A percentile compares a stretch with the other conserved stretches of the same genome.
Evolutionary conservation across 1,140 invertebrate species (phyloP).

Genomic region (Paracyclopina nana): DNA sequence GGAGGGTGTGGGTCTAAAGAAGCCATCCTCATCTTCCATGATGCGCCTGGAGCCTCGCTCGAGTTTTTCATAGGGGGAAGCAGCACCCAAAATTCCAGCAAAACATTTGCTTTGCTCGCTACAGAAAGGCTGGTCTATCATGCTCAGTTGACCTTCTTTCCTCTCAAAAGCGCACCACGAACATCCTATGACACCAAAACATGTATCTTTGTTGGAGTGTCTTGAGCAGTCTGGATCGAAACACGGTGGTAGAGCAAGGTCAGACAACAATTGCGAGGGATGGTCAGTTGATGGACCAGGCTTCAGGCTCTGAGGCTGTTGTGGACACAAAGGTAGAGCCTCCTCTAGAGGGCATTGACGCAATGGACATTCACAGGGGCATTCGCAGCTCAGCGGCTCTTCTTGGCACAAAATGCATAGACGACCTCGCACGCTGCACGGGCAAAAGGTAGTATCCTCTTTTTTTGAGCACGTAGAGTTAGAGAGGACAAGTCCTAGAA

Average conservation of each 20-base stretch:
- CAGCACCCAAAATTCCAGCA: conserved; percentile 56
- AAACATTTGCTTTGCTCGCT: conserved; percentile 56
- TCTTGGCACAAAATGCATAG: conserved; percentile 75
- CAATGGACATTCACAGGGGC: conserved; percentile 68
- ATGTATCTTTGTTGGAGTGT: conserved; percentile 34
- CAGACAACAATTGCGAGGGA: conserved; percentile 5
- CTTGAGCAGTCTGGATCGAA: conserved; percentile 25
- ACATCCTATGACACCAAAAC: conserved; percentile 63
- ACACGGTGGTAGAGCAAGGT: conserved; percentile 13
- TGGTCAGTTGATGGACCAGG: not conserved
- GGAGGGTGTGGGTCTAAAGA: conserved; percentile 31
- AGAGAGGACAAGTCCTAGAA: conserved; percentile 62
- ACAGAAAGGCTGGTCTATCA: conserved; percentile 48
- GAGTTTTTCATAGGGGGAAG: conserved; percentile 41
- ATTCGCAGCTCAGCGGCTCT: conserved; percentile 81
- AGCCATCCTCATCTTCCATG: conserved; percentile 23
- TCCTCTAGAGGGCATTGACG: not conserved
- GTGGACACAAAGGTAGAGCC: not conserved
- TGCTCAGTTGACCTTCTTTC: conserved; percentile 38
- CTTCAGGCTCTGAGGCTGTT: not conserved
- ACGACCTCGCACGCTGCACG: conserved; percentile 41
- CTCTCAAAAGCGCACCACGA: conserved; percentile 69
- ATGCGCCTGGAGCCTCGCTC: not conserved
- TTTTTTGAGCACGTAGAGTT: not conserved
- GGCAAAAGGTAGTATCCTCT: conserved; percentile 17